Conservation (phyloP, 2,888 invertebrate species). For the Allolobophora icterica region DNA sequence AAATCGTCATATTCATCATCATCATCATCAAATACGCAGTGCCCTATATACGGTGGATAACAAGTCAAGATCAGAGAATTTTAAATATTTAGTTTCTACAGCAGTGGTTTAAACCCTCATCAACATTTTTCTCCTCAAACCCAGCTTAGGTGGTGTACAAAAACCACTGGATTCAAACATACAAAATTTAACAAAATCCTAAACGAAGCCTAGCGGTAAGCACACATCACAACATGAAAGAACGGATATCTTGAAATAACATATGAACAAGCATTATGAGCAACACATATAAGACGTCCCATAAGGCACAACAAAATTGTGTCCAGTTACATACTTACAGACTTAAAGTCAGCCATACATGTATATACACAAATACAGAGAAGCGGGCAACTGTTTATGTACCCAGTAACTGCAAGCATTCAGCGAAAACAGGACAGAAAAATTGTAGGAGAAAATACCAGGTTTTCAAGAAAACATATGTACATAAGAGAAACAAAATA, state of each 20-base stretch:
- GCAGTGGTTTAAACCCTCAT: no score
- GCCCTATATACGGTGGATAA: background rate
- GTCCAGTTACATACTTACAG: background rate
- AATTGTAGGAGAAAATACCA: background rate
- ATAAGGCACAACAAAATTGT: no score
- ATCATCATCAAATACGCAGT: no score
- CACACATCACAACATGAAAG: background rate
- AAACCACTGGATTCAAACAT: no score
- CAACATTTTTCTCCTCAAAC: no score
- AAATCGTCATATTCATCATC: no score
- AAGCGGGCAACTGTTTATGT: background rate
- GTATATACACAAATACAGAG: background rate
- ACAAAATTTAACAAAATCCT: background rate
- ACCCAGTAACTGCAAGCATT: background rate
- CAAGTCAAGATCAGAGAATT: background rate
- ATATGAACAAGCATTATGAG: background rate
- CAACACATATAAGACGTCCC: background rate
- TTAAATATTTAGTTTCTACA: background rate
- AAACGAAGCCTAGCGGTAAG: background rate
- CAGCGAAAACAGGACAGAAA: background rate
- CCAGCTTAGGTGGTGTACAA: no score
- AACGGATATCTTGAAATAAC: slow-evolving; percentile 17
- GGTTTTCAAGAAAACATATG: background rate
- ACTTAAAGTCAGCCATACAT: background rate
- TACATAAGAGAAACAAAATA: background rate